Evolutionary conservation across 2,113 vertebrate genomes (phyloP).

Genomic region (Nycticebus coucang): DNA sequence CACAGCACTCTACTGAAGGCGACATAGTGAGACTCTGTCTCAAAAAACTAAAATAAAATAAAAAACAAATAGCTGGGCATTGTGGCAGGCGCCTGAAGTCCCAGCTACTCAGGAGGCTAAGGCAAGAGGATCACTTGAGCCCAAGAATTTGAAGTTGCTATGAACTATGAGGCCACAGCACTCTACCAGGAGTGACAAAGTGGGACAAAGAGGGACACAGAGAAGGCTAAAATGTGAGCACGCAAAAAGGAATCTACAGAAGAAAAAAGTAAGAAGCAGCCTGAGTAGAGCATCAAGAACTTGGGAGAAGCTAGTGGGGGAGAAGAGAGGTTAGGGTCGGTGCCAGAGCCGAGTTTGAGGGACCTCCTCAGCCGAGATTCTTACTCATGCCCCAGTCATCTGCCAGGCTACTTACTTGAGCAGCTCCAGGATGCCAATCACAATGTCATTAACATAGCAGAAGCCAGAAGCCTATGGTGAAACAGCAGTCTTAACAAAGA

Average conservation of each 20-base stretch:
- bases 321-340: not conserved
- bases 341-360: not conserved
- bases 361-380: not conserved
- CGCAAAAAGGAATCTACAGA: not conserved
- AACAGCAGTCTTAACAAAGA: slow-evolving; percentile 48
- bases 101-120: no score
- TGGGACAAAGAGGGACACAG: slow-evolving; percentile 17
- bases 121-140: no score
- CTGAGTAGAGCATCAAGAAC: slow-evolving; percentile 36
- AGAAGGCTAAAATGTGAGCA: slow-evolving; percentile 56
- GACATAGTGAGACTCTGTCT: no score
- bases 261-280: not conserved
- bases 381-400: not conserved
- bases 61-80: no score
- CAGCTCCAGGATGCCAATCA: slow-evolving; percentile 98
- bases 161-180: no score
- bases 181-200: no score
- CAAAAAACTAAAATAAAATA: no score
- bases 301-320: not conserved
- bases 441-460: slow-evolving; percentile 99
- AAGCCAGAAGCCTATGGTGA: slow-evolving; percentile 94
- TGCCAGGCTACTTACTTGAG: slow-evolving; percentile 92
- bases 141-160: no score
- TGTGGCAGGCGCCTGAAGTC: no score
- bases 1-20: no score